A percentile compares a stretch with the other conserved stretches of the same genome.
phyloP scores from a whole-genome alignment of 2,888 invertebrate species.

The Acronicta leporina region DNA sequence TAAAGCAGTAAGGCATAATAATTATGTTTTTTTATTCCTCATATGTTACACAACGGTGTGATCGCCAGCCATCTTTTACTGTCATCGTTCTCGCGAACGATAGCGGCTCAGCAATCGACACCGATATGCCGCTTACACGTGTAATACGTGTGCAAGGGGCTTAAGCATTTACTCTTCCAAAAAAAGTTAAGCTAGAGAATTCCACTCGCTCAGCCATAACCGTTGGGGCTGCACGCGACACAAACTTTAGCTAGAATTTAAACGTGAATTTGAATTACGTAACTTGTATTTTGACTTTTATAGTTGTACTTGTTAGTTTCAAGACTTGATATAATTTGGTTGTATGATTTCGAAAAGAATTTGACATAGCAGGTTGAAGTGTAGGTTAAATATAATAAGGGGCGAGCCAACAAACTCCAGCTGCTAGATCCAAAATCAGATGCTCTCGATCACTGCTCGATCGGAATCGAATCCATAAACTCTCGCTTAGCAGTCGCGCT shows the following conservation, averaged over 20 bases:
- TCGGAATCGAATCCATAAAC: too few species aligned
- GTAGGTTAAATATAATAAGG: too few species aligned
- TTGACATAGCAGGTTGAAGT: too few species aligned
- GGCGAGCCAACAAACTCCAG: too few species aligned
- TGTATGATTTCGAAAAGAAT: neutral
- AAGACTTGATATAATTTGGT: constrained; percentile 41
- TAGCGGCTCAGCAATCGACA: constrained; percentile 54
- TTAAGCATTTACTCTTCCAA: constrained; percentile 38
- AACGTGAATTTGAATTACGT: constrained; percentile 49
- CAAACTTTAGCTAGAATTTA: constrained; percentile 46
- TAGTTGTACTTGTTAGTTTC: constrained; percentile 20
- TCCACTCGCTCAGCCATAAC: constrained; percentile 27
- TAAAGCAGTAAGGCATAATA: too few species aligned
- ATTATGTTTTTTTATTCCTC: neutral
- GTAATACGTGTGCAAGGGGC: constrained; percentile 58
- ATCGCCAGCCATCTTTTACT: constrained; percentile 37
- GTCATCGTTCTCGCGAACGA: constrained; percentile 52
- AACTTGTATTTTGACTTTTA: constrained; percentile 32
- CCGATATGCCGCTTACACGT: constrained; percentile 54
- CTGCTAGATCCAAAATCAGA: too few species aligned
- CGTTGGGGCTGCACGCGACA: constrained; percentile 24
- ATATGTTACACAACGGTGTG: constrained; percentile 40
- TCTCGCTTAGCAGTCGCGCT: too few species aligned
- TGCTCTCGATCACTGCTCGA: too few species aligned
- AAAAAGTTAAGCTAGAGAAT: constrained; percentile 37